phyloP scores from a whole-genome alignment of 2,888 invertebrate genomes.

The Eristalinus sepulchralis region DNA sequence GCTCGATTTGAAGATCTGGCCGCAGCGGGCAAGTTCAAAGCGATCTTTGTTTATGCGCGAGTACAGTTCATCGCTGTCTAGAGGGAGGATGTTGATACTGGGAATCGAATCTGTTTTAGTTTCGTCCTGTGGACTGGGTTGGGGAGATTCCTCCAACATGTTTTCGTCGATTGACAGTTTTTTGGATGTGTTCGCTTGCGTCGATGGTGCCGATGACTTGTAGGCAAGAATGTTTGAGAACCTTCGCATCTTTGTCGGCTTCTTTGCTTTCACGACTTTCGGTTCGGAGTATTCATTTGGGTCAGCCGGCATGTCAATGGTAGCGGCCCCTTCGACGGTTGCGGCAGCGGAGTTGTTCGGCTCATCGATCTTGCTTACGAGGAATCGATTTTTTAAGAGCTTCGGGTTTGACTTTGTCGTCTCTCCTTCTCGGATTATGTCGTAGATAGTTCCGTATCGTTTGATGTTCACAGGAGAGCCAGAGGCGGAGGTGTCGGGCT shows the following conservation, averaged over 20 bases:
- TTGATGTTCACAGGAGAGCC: conserved; percentile 27
- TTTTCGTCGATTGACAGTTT: conserved; percentile 21
- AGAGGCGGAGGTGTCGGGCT: background rate
- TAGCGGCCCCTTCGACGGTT: conserved; percentile 19
- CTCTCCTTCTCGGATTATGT: conserved; percentile 79
- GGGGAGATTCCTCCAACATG: conserved; percentile 1
- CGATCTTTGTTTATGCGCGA: conserved; percentile 77
- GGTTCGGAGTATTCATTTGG: conserved; percentile 63
- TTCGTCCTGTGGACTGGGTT: background rate
- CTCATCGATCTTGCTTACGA: conserved; percentile 80
- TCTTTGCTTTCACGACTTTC: conserved; percentile 72
- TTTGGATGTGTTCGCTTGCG: background rate
- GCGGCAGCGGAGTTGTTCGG: conserved; percentile 51
- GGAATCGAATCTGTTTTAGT: conserved; percentile 46
- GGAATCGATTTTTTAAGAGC: conserved; percentile 76
- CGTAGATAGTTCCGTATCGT: conserved; percentile 80
- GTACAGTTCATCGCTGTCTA: conserved; percentile 80
- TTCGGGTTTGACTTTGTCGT: conserved; percentile 31
- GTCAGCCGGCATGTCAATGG: conserved; percentile 13
- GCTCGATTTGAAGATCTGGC: conserved; percentile 78
- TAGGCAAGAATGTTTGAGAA: conserved; percentile 80
- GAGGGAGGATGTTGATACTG: conserved; percentile 76
- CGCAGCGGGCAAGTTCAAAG: conserved; percentile 75
- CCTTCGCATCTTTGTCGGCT: conserved; percentile 78
- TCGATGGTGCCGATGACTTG: conserved; percentile 61